Evolutionary conservation across 2,888 invertebrate genomes (phyloP).

Genomic region (Steromphala cineraria): DNA sequence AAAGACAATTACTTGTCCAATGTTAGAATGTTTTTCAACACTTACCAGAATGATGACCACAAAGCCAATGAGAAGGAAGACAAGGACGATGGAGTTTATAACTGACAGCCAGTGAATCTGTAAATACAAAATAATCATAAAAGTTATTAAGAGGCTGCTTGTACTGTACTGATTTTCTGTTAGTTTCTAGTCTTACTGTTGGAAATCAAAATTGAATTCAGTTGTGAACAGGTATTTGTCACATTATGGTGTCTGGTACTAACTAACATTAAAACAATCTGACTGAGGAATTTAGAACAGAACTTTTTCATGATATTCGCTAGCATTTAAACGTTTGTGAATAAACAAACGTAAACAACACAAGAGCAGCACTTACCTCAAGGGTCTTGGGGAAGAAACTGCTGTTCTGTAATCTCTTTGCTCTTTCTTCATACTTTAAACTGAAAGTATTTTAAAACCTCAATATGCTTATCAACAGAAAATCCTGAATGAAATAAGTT

Average conservation of each 20-base stretch:
- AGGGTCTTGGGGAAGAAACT: conserved; percentile 77
- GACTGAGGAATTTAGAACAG: too few relatives aligned
- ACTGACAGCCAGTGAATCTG: conserved; percentile 79
- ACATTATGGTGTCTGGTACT: background rate
- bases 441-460: conserved; percentile 57
- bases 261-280: background rate
- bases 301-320: too few relatives aligned
- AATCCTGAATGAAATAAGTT: too few relatives aligned
- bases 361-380: conserved; percentile 71
- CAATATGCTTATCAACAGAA: too few relatives aligned
- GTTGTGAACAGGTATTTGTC: background rate
- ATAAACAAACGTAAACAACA: too few relatives aligned
- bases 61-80: conserved; percentile 77
- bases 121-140: conserved; percentile 33
- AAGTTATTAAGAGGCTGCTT: too few relatives aligned
- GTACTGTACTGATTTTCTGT: too few relatives aligned
- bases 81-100: conserved; percentile 78
- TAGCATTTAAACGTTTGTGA: too few relatives aligned
- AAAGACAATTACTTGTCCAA: too few relatives aligned
- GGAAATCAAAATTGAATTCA: background rate
- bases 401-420: conserved; percentile 72
- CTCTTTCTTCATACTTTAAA: conserved; percentile 73
- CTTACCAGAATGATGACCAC: conserved; percentile 77
- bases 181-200: background rate
- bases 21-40: conserved; percentile 10